Percentiles rank a stretch among this genome's conserved stretches.
phyloP scores from a whole-genome alignment of 2,888 invertebrate species.

The Smittia sp. region DNA sequence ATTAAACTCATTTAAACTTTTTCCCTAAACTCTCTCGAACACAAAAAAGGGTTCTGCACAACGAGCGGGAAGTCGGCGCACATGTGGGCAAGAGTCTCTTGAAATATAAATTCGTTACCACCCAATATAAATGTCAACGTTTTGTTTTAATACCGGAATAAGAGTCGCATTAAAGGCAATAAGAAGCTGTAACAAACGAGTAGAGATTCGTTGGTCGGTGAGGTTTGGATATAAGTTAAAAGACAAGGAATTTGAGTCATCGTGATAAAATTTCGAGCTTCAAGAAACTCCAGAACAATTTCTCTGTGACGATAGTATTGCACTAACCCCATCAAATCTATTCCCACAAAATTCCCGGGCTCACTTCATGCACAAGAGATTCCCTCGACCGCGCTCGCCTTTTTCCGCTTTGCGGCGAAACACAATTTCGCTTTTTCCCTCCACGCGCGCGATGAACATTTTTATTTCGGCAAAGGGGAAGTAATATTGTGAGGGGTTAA shows the following conservation, averaged over 20 bases:
- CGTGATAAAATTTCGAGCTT: too few relatives aligned
- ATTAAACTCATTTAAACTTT: not conserved
- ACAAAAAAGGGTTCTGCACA: not conserved
- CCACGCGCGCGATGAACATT: too few relatives aligned
- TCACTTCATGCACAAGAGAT: too few relatives aligned
- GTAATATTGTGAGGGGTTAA: slow-evolving; percentile 5
- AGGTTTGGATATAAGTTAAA: too few relatives aligned
- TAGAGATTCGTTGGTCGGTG: not conserved
- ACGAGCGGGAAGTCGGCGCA: not conserved
- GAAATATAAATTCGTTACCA: slow-evolving; percentile 8
- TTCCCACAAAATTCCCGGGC: too few relatives aligned
- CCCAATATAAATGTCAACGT: slow-evolving; percentile 3
- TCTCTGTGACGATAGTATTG: too few relatives aligned
- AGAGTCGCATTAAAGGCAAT: not conserved
- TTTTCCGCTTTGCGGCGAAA: not conserved
- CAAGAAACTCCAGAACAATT: too few relatives aligned
- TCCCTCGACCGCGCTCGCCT: too few relatives aligned
- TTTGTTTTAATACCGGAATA: not conserved
- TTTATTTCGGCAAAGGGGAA: too few relatives aligned
- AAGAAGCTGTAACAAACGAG: not conserved
- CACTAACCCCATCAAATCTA: too few relatives aligned
- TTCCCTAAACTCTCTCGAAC: not conserved
- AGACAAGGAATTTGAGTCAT: too few relatives aligned
- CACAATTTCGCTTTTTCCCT: not conserved
- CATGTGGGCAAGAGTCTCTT: not conserved